Percentiles rank a stretch among this genome's conserved stretches.
These are phyloP conservation scores for Stictonetta naevosa DNA, from an alignment of 2,113 vertebrate species.

Conservation along the genomic window DNA sequence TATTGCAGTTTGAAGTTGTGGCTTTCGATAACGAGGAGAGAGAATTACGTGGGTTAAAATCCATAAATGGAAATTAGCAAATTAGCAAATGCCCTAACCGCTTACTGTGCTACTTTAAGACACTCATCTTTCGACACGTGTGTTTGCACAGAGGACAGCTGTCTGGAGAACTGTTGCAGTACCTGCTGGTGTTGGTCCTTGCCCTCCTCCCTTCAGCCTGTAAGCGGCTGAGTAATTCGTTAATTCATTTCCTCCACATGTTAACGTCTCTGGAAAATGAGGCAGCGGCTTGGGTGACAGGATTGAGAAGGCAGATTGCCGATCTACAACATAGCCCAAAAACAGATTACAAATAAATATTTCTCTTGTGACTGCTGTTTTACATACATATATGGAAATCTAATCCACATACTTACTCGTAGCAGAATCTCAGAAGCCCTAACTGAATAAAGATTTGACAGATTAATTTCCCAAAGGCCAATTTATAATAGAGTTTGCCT, in stretches of 20 bases:
- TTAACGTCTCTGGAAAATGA: background rate
- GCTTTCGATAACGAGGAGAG: background rate
- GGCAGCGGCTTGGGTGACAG: fast-evolving
- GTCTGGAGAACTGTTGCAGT: no score
- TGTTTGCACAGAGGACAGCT: background rate
- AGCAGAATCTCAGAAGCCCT: fast-evolving
- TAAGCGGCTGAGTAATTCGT: fast-evolving
- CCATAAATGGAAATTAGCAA: background rate
- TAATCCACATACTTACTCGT: fast-evolving
- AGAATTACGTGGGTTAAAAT: background rate
- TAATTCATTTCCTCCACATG: no score
- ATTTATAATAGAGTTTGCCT: background rate
- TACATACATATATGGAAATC: no score
- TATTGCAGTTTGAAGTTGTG: no score
- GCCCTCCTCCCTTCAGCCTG: fast-evolving
- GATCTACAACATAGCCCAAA: fast-evolving
- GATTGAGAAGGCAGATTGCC: fast-evolving
- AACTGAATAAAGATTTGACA: background rate
- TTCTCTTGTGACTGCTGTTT: no score
- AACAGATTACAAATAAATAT: no score
- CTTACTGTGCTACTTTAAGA: background rate
- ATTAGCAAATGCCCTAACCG: no score
- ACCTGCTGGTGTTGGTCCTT: background rate
- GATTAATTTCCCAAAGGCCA: background rate
- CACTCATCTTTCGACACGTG: fast-evolving